phyloP scores from a whole-genome alignment of 2,113 vertebrate genomes.

The Megaceryle torquata region DNA sequence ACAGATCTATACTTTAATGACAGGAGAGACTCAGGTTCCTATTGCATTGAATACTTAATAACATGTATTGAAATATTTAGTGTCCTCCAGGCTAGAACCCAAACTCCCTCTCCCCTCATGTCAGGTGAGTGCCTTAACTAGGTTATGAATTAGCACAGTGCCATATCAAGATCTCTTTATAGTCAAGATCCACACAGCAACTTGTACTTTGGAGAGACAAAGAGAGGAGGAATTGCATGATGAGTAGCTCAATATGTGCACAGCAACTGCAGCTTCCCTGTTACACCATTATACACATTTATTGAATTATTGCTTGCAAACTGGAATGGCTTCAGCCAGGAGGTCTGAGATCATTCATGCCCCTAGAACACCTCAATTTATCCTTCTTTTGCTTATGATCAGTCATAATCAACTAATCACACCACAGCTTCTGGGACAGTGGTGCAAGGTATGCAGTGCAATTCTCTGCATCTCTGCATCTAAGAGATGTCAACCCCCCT shows the following conservation, averaged over 20 bases:
- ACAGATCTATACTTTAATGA: background rate
- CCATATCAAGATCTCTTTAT: background rate
- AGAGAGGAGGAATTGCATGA: background rate
- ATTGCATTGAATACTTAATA: background rate
- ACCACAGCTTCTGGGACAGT: background rate
- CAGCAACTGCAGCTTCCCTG: background rate
- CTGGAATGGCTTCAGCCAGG: background rate
- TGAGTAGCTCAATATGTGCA: background rate
- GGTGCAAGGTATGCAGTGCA: accelerated
- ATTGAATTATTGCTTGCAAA: background rate
- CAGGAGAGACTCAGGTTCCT: background rate
- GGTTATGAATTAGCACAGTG: background rate
- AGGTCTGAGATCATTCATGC: background rate
- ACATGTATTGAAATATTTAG: constrained; percentile 42
- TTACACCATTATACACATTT: accelerated
- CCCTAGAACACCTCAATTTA: background rate
- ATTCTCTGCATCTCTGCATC: background rate
- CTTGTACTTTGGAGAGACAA: background rate
- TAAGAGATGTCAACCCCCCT: background rate
- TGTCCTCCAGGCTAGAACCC: background rate
- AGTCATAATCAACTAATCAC: background rate
- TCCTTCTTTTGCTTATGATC: background rate
- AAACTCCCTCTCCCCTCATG: background rate
- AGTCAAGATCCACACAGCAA: background rate
- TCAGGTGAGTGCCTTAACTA: background rate